Evolutionary conservation across 2,113 vertebrate genomes (phyloP).

Genomic region (Ranitomeya imitator): DNA sequence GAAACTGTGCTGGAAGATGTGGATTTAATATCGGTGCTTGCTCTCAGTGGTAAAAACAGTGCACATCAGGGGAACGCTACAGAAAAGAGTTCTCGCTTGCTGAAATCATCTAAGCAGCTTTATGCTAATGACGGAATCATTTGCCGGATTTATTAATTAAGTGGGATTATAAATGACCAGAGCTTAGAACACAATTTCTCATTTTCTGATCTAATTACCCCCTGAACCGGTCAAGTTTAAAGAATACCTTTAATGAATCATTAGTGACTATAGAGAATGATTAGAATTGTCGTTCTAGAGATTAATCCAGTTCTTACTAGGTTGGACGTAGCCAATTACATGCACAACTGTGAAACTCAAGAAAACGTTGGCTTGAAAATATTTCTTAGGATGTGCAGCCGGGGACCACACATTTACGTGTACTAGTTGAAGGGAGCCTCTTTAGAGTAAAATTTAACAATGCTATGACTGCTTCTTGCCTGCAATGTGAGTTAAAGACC

Average conservation of each 20-base stretch:
- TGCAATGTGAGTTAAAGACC: too few species aligned
- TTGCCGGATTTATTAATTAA: slow-evolving; percentile 49
- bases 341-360: background rate
- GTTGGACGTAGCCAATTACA: background rate
- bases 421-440: background rate
- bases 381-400: background rate
- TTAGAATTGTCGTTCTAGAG: background rate
- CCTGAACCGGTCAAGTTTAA: slow-evolving; percentile 9
- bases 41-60: slow-evolving; percentile 36
- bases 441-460: background rate
- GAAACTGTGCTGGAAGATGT: slow-evolving; percentile 38
- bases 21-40: slow-evolving; percentile 34
- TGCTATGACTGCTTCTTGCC: background rate
- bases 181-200: background rate
- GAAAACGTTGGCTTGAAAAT: background rate
- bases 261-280: background rate
- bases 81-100: background rate
- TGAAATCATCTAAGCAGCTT: background rate
- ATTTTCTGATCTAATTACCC: background rate
- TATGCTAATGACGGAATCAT: slow-evolving; percentile 37
- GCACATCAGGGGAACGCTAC: background rate
- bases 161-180: slow-evolving; percentile 48
- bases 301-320: background rate
- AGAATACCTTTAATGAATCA: slow-evolving; percentile 6
- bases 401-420: background rate